These are phyloP conservation scores for Oryzias curvinotus DNA, from an alignment of 2,113 vertebrate species.

Conservation along the genomic window DNA sequence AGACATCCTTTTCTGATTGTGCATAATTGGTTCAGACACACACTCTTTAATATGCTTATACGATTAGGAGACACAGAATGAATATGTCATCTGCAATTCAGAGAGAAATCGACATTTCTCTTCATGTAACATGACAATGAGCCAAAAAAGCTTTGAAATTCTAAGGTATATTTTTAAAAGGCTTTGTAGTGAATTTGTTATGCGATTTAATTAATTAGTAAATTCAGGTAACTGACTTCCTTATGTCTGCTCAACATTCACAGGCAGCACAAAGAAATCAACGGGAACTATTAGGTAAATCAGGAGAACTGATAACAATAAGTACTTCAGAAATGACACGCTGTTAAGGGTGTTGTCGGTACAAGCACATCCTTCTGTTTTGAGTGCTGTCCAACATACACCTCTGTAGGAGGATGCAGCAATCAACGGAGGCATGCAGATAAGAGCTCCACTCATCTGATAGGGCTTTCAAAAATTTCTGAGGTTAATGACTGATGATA, in stretches of 20 bases:
- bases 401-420: conserved; percentile 59
- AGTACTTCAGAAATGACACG: conserved; percentile 50
- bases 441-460: conserved; percentile 77
- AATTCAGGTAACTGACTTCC: not conserved
- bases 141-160: conserved; percentile 37
- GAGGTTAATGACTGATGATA: conserved; percentile 71
- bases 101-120: conserved; percentile 49
- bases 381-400: conserved; percentile 56
- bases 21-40: conserved; percentile 66
- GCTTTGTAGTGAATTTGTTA: too few relatives aligned
- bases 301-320: conserved; percentile 65
- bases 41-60: conserved; percentile 64
- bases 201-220: too few relatives aligned
- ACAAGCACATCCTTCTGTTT: conserved; percentile 66
- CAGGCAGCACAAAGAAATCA: not conserved
- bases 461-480: conserved; percentile 63
- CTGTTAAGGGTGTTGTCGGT: conserved; percentile 43
- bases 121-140: conserved; percentile 56
- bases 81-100: conserved; percentile 66
- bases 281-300: conserved; percentile 20
- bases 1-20: conserved; percentile 66
- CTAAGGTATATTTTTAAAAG: conserved; percentile 9
- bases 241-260: not conserved
- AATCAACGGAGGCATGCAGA: conserved; percentile 76
- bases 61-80: conserved; percentile 64